These are phyloP conservation scores for Zaprionus inermis DNA, from an alignment of 1,140 invertebrate species.

Conservation along the genomic window DNA sequence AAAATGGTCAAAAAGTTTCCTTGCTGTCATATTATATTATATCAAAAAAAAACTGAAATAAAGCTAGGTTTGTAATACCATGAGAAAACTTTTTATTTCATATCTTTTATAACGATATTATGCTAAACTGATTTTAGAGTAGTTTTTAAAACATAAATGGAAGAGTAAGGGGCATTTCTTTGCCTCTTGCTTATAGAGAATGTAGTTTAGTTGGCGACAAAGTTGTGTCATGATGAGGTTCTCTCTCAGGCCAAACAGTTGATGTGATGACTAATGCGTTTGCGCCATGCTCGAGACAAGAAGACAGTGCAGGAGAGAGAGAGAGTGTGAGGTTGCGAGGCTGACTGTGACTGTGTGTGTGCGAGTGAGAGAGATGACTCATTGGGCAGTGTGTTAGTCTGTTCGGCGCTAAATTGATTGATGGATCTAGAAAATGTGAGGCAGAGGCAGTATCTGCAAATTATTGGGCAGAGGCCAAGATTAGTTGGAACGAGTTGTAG, in stretches of 20 bases:
- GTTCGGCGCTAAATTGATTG: slow-evolving; percentile 45
- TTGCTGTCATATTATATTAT: no score
- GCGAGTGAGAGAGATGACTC: slow-evolving; percentile 43
- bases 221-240: slow-evolving; percentile 27
- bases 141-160: background rate
- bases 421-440: slow-evolving; percentile 37
- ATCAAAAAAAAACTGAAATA: no score
- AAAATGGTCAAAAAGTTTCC: no score
- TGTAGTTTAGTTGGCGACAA: slow-evolving; percentile 28
- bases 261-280: slow-evolving; percentile 70
- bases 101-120: background rate
- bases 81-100: background rate
- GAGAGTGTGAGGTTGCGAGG: slow-evolving; percentile 3
- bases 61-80: no score
- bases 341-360: slow-evolving; percentile 21
- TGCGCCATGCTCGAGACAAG: slow-evolving; percentile 25
- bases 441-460: slow-evolving; percentile 16
- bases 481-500: slow-evolving; percentile 14
- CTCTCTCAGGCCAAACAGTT: slow-evolving; percentile 15
- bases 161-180: slow-evolving; percentile 23
- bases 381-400: slow-evolving; percentile 38
- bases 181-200: background rate
- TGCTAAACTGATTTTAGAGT: background rate
- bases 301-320: slow-evolving; percentile 15
- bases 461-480: slow-evolving; percentile 43